Percentiles rank a stretch among this genome's conserved stretches.
phyloP scores from a whole-genome alignment of 2,113 vertebrate genomes.

The Corythoichthys haematopterus region DNA sequence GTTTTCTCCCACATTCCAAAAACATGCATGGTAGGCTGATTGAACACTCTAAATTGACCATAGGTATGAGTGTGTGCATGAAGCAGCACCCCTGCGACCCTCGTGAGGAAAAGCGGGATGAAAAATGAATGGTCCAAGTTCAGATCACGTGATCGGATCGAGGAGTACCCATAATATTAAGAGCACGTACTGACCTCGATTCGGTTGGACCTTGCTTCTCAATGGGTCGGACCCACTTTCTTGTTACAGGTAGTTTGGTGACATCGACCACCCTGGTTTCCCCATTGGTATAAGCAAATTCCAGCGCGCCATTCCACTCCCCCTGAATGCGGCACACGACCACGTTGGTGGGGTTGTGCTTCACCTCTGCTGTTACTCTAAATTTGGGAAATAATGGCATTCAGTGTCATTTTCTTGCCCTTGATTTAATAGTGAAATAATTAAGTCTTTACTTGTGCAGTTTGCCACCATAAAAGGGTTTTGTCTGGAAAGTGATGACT shows the following conservation, averaged over 20 bases:
- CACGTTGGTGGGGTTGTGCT: conserved; percentile 81
- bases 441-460: conserved; percentile 80
- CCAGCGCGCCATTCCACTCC: conserved; percentile 91
- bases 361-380: conserved; percentile 93
- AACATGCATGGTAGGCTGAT: no score
- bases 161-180: no score
- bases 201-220: conserved; percentile 88
- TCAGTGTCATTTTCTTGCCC: neutral
- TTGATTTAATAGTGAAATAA: neutral
- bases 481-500: conserved; percentile 95
- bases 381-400: neutral
- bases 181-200: conserved; percentile 76
- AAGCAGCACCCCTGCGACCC: no score
- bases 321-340: conserved; percentile 92
- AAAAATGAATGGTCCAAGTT: no score
- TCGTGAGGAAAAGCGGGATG: no score
- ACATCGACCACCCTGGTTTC: conserved; percentile 83
- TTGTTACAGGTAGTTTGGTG: conserved; percentile 82
- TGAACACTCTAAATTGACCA: no score
- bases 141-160: no score
- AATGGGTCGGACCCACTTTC: conserved; percentile 82
- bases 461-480: conserved; percentile 96
- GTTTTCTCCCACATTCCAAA: no score
- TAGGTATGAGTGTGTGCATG: no score
- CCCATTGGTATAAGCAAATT: conserved; percentile 85